Conservation (phyloP, 2,888 invertebrate genomes). For the Crioceris asparagi region DNA sequence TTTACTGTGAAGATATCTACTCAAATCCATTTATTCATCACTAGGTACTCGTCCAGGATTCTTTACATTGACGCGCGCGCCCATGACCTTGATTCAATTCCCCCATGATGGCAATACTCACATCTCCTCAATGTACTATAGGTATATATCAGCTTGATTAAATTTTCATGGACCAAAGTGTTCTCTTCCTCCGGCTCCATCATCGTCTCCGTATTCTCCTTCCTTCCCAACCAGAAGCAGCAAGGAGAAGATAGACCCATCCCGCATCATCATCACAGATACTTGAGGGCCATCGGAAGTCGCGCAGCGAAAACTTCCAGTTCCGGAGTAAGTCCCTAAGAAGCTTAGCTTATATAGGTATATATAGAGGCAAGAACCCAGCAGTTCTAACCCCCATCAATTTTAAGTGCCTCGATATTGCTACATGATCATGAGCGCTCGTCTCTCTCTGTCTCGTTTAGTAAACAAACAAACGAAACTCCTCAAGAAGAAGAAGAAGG, state of each 20-base stretch:
- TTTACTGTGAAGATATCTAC: no score
- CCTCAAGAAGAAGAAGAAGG: no score
- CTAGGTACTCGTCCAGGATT: no score
- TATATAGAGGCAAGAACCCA: constrained; percentile 9
- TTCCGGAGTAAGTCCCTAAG: constrained; percentile 33
- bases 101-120: no score
- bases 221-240: constrained; percentile 27
- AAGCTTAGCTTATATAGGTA: constrained; percentile 37
- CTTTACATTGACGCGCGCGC: not conserved
- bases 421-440: constrained; percentile 37
- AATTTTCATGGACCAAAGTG: constrained; percentile 42
- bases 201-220: constrained; percentile 21
- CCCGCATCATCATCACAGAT: no score
- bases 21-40: no score
- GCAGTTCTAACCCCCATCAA: not conserved
- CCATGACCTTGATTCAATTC: not conserved
- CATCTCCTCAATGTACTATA: no score
- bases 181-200: not conserved
- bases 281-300: no score
- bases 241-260: constrained; percentile 30
- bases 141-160: no score
- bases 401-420: constrained; percentile 38
- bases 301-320: constrained; percentile 13
- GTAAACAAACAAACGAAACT: no score
- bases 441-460: no score